Evolutionary conservation across 2,113 vertebrate genomes (phyloP).

Genomic region (Proterorhinus semilunaris): DNA sequence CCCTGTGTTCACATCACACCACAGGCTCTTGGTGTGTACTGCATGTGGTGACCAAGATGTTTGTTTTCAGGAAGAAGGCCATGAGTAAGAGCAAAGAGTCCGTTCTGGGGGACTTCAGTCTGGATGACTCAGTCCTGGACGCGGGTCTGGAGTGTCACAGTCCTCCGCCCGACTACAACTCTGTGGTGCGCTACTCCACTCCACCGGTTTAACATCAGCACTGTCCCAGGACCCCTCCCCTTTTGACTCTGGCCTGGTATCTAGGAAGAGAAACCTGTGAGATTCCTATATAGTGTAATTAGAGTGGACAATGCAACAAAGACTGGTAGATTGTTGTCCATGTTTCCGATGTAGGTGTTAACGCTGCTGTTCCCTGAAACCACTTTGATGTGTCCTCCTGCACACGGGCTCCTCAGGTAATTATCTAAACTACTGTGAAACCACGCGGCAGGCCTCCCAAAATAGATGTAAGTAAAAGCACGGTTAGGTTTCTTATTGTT

Average conservation of each 20-base stretch:
- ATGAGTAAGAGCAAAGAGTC: conserved; percentile 88
- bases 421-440: conserved; percentile 77
- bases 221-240: conserved; percentile 1
- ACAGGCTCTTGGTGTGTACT: background rate
- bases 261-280: conserved; percentile 15
- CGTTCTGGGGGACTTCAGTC: conserved; percentile 79
- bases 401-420: conserved; percentile 80
- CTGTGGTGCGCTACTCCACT: conserved; percentile 86
- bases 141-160: conserved; percentile 87
- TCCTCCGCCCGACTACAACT: conserved; percentile 90
- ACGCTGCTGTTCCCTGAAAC: conserved; percentile 51
- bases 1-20: background rate
- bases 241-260: conserved; percentile 16
- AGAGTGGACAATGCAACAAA: conserved; percentile 1
- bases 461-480: background rate
- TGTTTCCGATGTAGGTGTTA: conserved; percentile 26
- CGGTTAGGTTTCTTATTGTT: background rate
- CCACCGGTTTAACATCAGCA: conserved; percentile 78
- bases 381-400: conserved; percentile 62
- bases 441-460: conserved; percentile 33
- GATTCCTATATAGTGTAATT: background rate
- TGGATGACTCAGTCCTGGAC: conserved; percentile 84
- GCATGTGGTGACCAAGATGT: background rate
- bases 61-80: conserved; percentile 78
- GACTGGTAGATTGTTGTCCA: conserved; percentile 18